Percentiles rank a stretch among this genome's conserved stretches.
phyloP scores from a whole-genome alignment of 2,113 vertebrate species.

The Rutilus rutilus region DNA sequence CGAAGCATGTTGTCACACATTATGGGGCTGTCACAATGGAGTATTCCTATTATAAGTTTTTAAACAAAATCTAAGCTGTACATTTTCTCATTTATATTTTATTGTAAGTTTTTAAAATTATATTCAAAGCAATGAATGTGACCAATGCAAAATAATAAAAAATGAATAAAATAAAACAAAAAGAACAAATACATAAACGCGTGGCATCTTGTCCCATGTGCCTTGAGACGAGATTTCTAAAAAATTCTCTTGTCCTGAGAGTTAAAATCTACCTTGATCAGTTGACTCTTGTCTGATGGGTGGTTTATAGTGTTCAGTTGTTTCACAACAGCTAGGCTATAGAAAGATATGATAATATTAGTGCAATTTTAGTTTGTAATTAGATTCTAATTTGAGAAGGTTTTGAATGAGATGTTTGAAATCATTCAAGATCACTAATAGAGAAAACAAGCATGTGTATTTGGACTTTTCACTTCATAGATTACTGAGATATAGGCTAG shows the following conservation, averaged over 20 bases:
- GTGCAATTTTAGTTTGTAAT: neutral
- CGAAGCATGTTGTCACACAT: neutral
- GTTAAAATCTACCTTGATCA: neutral
- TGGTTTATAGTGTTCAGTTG: neutral
- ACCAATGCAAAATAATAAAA: neutral
- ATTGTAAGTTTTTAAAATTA: neutral
- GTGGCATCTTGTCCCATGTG: neutral
- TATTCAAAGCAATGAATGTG: neutral
- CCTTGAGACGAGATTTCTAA: neutral
- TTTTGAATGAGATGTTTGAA: neutral
- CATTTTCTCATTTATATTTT: neutral
- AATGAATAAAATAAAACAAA: neutral
- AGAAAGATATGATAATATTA: neutral
- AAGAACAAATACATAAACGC: neutral
- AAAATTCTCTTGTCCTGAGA: neutral
- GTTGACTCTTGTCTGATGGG: neutral
- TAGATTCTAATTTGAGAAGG: neutral
- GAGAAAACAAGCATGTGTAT: neutral
- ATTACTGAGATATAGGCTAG: neutral
- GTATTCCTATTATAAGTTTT: neutral
- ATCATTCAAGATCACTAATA: neutral
- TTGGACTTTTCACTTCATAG: neutral
- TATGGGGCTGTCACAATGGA: neutral
- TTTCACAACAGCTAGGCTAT: neutral
- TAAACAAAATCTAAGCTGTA: neutral